These are phyloP conservation scores for Diacarnus erythraeanus DNA, from an alignment of 37 sponge, comb jelly and placozoan genomes.

Conservation along the genomic window DNA sequence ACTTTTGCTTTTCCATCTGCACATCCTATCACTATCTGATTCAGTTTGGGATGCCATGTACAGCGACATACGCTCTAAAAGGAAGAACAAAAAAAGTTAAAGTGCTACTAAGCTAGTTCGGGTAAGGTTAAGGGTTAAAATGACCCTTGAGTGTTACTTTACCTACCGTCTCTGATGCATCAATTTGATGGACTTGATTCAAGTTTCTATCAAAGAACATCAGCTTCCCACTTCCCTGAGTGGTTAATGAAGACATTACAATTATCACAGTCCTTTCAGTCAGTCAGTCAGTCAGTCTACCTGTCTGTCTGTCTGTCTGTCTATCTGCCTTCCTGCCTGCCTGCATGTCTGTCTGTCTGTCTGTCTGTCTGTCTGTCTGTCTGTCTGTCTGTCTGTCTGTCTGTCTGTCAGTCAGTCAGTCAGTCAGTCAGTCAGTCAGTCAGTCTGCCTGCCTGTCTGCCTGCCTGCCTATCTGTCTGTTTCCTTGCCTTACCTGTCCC, in stretches of 20 bases:
- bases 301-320: too few species aligned
- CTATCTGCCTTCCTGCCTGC: too few species aligned
- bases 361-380: slow-evolving; percentile 4
- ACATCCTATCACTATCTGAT: slow-evolving; percentile 89
- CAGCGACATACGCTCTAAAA: slow-evolving; percentile 73
- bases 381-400: slow-evolving; percentile 4
- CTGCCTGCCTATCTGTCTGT: too few species aligned
- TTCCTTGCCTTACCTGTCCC: slow-evolving; percentile 36
- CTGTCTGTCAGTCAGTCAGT: not conserved
- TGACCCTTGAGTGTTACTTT: not conserved
- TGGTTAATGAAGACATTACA: too few species aligned
- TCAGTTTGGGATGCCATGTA: slow-evolving; percentile 93
- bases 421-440: not conserved
- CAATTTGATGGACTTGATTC: slow-evolving; percentile 51
- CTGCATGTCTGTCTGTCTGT: too few species aligned
- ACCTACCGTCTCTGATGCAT: slow-evolving; percentile 68
- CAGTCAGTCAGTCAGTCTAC: too few species aligned
- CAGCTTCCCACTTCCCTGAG: slow-evolving; percentile 65
- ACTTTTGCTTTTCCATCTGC: slow-evolving; percentile 73
- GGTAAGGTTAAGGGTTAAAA: not conserved
- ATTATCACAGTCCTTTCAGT: not conserved
- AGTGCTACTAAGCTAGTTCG: too few species aligned
- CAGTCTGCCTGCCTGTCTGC: too few species aligned
- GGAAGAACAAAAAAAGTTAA: not conserved
- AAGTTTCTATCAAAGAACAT: slow-evolving; percentile 73